A percentile compares a stretch with the other conserved stretches of the same genome.
phyloP scores from a whole-genome alignment of 2,797 vertebrate genomes.

The Sebastolobus altivelis region DNA sequence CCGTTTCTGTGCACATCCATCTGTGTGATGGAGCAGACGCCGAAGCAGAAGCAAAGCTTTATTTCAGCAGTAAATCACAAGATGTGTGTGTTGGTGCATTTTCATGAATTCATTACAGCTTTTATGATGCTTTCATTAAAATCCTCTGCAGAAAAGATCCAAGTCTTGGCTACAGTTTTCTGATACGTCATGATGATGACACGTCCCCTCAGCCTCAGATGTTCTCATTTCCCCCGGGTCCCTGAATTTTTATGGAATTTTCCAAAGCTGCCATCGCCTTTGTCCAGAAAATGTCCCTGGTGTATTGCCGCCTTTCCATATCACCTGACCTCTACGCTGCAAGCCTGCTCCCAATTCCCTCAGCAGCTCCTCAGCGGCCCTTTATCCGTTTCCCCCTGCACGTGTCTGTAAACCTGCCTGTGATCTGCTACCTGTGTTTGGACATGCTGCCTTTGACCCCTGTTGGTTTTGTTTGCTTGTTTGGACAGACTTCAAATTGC shows the following conservation, averaged over 20 bases:
- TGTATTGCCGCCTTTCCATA: background rate
- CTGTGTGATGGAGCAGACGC: too few species aligned
- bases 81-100: conserved; percentile 11
- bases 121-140: conserved; percentile 19
- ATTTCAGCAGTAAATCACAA: conserved; percentile 10
- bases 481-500: background rate
- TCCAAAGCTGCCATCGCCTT: background rate
- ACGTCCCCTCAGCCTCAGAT: background rate
- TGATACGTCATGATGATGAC: background rate
- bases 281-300: background rate
- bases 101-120: conserved; percentile 1
- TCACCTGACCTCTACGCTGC: background rate
- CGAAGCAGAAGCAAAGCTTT: conserved; percentile 4
- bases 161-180: background rate
- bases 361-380: background rate
- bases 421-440: background rate
- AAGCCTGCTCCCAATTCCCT: background rate
- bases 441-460: background rate
- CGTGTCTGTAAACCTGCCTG: background rate
- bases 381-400: background rate
- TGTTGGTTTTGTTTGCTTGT: background rate
- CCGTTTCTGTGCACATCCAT: background rate
- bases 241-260: conserved; percentile 1
- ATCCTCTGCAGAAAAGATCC: background rate
- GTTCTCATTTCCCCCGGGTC: background rate